Evolutionary conservation across 2,113 vertebrate species (phyloP).

Genomic region (Furnarius figulus): DNA sequence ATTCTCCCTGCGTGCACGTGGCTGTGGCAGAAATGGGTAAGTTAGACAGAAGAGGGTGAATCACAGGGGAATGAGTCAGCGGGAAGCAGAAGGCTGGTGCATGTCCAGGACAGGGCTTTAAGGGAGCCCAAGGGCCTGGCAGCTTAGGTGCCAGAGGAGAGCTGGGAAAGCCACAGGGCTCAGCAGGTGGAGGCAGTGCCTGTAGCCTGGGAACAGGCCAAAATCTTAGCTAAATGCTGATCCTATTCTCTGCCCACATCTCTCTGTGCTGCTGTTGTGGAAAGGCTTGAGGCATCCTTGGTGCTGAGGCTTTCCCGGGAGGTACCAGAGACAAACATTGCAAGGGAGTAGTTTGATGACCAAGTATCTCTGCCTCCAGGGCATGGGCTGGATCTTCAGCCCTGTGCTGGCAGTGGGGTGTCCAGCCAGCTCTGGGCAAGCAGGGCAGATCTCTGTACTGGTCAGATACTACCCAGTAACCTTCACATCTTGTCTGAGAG

Average conservation of each 20-base stretch:
- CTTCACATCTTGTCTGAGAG: neutral
- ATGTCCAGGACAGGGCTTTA: neutral
- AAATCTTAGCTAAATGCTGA: neutral
- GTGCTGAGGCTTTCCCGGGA: neutral
- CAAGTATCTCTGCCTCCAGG: neutral
- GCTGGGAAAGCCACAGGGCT: neutral
- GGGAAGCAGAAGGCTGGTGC: neutral
- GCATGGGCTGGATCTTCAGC: neutral
- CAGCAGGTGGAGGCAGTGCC: neutral
- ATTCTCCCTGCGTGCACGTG: rapidly evolving
- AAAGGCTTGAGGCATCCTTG: neutral
- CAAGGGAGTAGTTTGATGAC: neutral
- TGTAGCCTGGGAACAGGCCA: neutral
- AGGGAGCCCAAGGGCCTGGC: neutral
- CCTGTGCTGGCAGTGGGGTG: neutral
- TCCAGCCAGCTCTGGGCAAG: neutral
- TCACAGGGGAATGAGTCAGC: neutral
- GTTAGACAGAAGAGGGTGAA: neutral
- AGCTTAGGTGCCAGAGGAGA: neutral
- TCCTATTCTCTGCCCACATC: neutral
- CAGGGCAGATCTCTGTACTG: neutral
- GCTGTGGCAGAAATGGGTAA: neutral
- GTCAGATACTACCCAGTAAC: neutral
- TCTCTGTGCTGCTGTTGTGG: rapidly evolving
- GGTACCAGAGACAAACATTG: rapidly evolving